Conservation (phyloP, 2,113 vertebrate species). For the Cyanoderma ruficeps region DNA sequence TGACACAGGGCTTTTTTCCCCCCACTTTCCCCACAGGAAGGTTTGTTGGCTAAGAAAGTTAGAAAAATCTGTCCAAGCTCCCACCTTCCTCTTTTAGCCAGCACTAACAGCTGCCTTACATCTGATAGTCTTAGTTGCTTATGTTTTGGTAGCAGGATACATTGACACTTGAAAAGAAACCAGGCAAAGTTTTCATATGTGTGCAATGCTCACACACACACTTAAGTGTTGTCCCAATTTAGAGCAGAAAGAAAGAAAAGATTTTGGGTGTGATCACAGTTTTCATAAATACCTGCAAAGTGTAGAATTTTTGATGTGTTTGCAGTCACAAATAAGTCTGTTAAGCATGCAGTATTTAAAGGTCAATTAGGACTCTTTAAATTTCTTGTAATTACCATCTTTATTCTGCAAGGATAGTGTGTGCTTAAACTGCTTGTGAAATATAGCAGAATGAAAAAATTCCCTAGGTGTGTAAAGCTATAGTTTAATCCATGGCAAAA, state of each 20-base stretch:
- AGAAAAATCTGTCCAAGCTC: background rate
- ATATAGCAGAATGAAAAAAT: background rate
- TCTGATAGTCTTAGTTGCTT: background rate
- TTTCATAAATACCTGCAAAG: background rate
- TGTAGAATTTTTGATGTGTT: background rate
- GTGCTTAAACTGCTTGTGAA: background rate
- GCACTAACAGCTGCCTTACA: background rate
- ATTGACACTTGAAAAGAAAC: background rate
- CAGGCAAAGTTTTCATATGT: background rate
- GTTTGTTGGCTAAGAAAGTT: background rate
- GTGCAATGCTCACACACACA: background rate
- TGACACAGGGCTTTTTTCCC: background rate
- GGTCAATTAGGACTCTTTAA: background rate
- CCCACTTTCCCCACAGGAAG: background rate
- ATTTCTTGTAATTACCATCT: constrained; percentile 1
- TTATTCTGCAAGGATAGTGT: background rate
- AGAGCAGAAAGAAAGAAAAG: background rate
- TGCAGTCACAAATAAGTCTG: background rate
- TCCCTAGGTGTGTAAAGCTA: background rate
- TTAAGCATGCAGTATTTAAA: constrained; percentile 41
- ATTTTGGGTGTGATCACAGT: background rate
- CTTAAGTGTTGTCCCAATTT: background rate
- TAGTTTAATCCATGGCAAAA: background rate
- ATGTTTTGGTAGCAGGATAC: background rate
- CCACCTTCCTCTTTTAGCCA: background rate